phyloP scores from a whole-genome alignment of 2,888 invertebrate species.

The Pycnomerus fuliginosus region DNA sequence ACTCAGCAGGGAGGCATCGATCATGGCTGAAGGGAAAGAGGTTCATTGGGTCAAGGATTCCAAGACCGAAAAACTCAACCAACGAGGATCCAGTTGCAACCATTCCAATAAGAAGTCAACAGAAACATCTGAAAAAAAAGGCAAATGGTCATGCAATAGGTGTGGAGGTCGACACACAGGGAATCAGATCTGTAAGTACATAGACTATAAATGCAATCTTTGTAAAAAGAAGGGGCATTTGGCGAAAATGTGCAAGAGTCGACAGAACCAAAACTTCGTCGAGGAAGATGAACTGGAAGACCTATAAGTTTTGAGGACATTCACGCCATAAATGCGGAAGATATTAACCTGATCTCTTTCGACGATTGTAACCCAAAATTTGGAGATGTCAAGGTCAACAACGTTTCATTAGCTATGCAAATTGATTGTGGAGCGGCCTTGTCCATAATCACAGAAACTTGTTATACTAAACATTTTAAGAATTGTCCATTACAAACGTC shows the following conservation, averaged over 20 bases:
- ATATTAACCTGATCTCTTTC: no score
- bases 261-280: background rate
- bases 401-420: background rate
- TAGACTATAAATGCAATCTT: constrained; percentile 9
- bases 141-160: constrained; percentile 2
- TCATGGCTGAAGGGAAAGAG: background rate
- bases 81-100: background rate
- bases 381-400: background rate
- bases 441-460: background rate
- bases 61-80: background rate
- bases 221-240: constrained; percentile 17
- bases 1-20: background rate
- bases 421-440: background rate
- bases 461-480: background rate
- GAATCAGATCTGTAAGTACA: constrained; percentile 5
- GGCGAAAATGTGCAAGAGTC: constrained; percentile 2
- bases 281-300: constrained; percentile 1
- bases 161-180: constrained; percentile 6
- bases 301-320: background rate
- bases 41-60: background rate
- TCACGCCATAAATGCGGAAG: background rate
- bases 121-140: background rate
- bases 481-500: background rate
- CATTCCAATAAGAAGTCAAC: background rate
- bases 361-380: background rate